These are phyloP conservation scores for Trichogramma dendrolimi DNA, from an alignment of 2,888 invertebrate genomes.

Conservation along the genomic window DNA sequence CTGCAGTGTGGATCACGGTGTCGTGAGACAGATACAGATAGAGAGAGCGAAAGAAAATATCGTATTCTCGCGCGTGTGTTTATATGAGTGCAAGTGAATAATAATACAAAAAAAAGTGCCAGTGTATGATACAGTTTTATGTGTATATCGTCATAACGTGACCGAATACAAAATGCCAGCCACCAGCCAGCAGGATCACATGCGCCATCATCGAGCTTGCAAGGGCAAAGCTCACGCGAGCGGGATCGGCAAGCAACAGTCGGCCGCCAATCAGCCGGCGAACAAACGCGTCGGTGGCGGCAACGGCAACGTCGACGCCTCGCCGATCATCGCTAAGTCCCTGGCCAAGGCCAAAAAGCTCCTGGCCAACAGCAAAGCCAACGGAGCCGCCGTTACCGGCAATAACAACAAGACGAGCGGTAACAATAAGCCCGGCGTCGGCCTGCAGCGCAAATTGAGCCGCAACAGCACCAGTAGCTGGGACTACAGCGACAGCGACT, in stretches of 20 bases:
- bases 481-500: slow-evolving; percentile 66
- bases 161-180: slow-evolving; percentile 47
- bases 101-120: background rate
- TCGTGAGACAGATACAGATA: background rate
- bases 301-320: slow-evolving; percentile 14
- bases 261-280: slow-evolving; percentile 44
- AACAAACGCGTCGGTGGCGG: slow-evolving; percentile 47
- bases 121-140: too few relatives aligned
- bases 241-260: slow-evolving; percentile 58
- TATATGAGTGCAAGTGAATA: background rate
- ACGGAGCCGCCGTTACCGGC: too few relatives aligned
- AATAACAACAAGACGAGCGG: slow-evolving; percentile 8
- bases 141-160: background rate
- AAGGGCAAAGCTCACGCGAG: slow-evolving; percentile 74
- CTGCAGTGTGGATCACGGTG: background rate
- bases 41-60: slow-evolving; percentile 6
- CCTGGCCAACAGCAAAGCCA: slow-evolving; percentile 6
- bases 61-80: background rate
- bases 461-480: slow-evolving; percentile 64
- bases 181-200: slow-evolving; percentile 54
- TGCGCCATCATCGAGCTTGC: slow-evolving; percentile 68
- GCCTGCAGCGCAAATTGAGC: slow-evolving; percentile 51
- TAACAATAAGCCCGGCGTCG: background rate
- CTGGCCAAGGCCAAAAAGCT: background rate
- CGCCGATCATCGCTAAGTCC: too few relatives aligned